These are phyloP conservation scores for Ciona savignyi DNA, from an alignment of 23 tunicate species.

Conservation along the genomic window DNA sequence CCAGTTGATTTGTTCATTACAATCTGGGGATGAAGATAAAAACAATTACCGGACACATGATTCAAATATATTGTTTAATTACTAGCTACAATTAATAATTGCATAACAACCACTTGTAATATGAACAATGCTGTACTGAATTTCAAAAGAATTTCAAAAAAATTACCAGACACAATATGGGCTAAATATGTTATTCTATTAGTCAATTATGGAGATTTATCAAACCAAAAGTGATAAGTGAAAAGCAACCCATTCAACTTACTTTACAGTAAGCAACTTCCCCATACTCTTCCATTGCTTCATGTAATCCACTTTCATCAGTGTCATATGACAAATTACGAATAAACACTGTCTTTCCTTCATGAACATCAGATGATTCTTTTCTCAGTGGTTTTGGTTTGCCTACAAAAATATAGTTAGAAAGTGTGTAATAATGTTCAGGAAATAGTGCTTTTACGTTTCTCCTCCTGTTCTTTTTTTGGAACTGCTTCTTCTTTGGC, in stretches of 20 bases:
- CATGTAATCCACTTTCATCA: constrained; percentile 30
- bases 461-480: constrained; percentile 10
- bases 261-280: constrained; percentile 55
- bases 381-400: neutral
- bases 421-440: too few relatives aligned
- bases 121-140: too few relatives aligned
- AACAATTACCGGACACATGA: too few relatives aligned
- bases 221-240: neutral
- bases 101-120: too few relatives aligned
- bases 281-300: constrained; percentile 59
- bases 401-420: too few relatives aligned
- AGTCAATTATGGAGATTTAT: too few relatives aligned
- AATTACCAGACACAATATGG: too few relatives aligned
- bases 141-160: too few relatives aligned
- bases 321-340: constrained; percentile 79
- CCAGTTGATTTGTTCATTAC: constrained; percentile 75
- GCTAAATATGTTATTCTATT: too few relatives aligned
- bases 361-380: constrained; percentile 71
- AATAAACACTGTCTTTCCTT: constrained; percentile 83
- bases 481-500: constrained; percentile 15
- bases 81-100: too few relatives aligned
- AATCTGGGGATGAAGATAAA: constrained; percentile 13
- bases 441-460: neutral
- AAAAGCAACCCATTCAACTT: neutral
- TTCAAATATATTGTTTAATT: too few relatives aligned